Base-by-base conservation (phyloP, 1,140 invertebrate genomes). In the Camponotus floridanus region DNA sequence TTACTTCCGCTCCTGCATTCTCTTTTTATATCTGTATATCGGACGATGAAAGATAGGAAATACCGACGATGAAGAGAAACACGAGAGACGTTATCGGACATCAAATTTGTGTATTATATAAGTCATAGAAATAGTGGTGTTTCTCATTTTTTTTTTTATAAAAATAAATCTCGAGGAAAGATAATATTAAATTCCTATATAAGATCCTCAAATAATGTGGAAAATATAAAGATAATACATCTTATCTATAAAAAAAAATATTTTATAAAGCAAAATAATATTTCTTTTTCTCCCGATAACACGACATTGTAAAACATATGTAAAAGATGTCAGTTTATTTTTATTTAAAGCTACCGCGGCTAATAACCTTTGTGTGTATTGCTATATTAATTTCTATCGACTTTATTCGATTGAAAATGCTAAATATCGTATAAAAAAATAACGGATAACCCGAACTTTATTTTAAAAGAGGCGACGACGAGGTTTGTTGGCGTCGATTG, bases 11-110 rank as follows among this genome's bases (percentile, higher is more conserved):
- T 61, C 36, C 33, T 62, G 55, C 68, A 57, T 80, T 78, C 70
- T n/a, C 45, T 85, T 33, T 57, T 42, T 70, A 15, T 13, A n/a
- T 21, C 36, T 11, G 13, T 33, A 31, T n/a, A n/a, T 59, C 26
- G 42, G 9, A 31, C 26, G 21, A 74, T 7, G 39, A 18, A 67
- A 59, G n/a, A 64, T 11, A 65, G 39, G n/a, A 67, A 45, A 21
- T 51, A 65, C 57, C 65, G 86, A 85, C 87, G 76, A 87, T 71
- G 71, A 65, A 85, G 78, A 76, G 48, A 33, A 39, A 8, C n/a
- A 31, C 21, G 21, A 67, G 45, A 51, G 51, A 79, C 59, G 33
- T 42, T 62, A 45, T n/a, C 21, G 36, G 39, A 79, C 61, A 74
- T 83, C 36, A 42, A 74, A 83, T 71, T 48, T 57, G 5, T 73